Evolutionary conservation across 53 echinoderm and acorn worm genomes (phyloP).

Genomic region (Pentamera pediparva): DNA sequence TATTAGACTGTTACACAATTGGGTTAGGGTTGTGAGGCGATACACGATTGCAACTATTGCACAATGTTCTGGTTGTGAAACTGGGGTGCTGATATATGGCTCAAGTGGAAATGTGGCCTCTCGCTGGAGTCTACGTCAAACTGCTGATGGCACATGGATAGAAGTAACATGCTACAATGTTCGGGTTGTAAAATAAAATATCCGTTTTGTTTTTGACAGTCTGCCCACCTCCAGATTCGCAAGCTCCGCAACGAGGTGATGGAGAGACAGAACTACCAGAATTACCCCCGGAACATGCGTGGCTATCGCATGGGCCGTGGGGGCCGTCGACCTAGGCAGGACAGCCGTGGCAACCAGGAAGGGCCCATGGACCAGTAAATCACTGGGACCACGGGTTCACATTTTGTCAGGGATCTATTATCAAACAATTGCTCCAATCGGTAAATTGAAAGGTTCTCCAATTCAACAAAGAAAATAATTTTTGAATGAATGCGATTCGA

Average conservation of each 20-base stretch:
- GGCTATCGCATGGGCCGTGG: slow-evolving; percentile 27
- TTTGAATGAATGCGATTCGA: too few relatives aligned
- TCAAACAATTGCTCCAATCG: too few relatives aligned
- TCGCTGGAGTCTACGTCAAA: too few relatives aligned
- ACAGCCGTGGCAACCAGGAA: not conserved
- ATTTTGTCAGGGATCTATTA: slow-evolving; percentile 11
- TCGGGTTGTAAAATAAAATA: not conserved
- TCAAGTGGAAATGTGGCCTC: not conserved
- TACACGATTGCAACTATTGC: not conserved
- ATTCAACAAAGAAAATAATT: too few relatives aligned
- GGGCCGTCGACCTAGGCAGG: not conserved
- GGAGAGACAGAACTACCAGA: slow-evolving; percentile 47
- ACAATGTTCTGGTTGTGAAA: not conserved
- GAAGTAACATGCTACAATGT: too few relatives aligned
- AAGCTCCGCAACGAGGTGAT: slow-evolving; percentile 54
- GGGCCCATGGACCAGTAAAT: slow-evolving; percentile 16
- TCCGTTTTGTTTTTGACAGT: slow-evolving; percentile 34
- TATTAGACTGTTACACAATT: not conserved
- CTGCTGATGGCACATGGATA: too few relatives aligned
- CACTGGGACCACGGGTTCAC: not conserved
- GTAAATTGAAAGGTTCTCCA: too few relatives aligned
- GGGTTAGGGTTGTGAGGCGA: not conserved
- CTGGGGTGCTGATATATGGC: not conserved
- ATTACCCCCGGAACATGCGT: slow-evolving; percentile 12
- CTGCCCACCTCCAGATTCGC: slow-evolving; percentile 85